phyloP scores from a whole-genome alignment of 2,888 invertebrate genomes.

The Trypoxylon attenuatum region DNA sequence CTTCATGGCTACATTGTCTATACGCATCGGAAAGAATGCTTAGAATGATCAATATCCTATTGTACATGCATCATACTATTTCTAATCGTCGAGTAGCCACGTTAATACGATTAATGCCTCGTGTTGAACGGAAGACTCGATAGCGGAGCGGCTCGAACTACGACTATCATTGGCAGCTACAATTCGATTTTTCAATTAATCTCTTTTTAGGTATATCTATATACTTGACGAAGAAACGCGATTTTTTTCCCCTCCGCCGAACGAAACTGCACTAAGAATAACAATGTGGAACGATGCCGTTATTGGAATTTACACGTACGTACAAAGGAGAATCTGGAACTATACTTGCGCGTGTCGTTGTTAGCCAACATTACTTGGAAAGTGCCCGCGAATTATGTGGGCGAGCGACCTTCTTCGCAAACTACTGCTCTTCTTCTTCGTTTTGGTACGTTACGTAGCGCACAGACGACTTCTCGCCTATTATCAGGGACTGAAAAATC shows the following conservation, averaged over 20 bases:
- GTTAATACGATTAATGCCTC: background rate
- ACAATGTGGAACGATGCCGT: no score
- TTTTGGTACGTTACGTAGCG: constrained; percentile 97
- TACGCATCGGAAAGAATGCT: no score
- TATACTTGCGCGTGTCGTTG: background rate
- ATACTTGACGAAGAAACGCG: background rate
- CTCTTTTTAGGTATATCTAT: no score
- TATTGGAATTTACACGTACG: no score
- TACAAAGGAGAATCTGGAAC: no score
- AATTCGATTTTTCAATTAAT: no score
- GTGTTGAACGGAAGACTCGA: background rate
- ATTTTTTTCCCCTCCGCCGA: background rate
- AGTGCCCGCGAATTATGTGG: background rate
- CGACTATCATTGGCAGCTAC: no score
- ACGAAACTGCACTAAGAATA: no score
- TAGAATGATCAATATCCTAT: no score
- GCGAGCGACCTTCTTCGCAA: background rate
- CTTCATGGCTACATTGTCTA: no score
- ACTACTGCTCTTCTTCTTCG: constrained; percentile 86
- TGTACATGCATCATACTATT: no score
- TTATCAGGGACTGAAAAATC: constrained; percentile 85
- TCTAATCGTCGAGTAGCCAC: no score
- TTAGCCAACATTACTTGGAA: background rate
- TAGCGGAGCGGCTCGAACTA: background rate
- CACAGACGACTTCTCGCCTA: constrained; percentile 94